Base-by-base conservation (phyloP, 2,797 vertebrate genomes). In the Epinephelus coioides region DNA sequence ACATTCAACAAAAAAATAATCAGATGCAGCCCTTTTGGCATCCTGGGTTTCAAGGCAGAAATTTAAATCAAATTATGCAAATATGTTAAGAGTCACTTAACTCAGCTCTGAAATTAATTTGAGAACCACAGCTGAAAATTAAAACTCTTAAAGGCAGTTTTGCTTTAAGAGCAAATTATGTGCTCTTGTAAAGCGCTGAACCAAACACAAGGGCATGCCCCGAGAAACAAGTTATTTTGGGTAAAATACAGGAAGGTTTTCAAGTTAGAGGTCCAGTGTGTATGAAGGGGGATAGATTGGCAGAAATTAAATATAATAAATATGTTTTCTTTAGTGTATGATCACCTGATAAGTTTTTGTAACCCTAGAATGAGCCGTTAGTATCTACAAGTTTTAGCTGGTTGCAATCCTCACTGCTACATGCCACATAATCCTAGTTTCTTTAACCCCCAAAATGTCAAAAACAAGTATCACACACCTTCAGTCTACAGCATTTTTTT, bases 1-100 rank as follows among this genome's bases (percentile, higher is more conserved):
- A 19, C 23, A 12, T 21, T 53, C 30, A 50, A 51, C 27, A 51
- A 11, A 44, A 44, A 60, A n/a, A 30, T 53, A 38, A 50, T 38
- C 14, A 67, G n/a, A 23, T 8, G 12, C 6, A 38, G 53, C 6
- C 40, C 2, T 21, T 46, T 38, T 23, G 21, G 30, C 47, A 12
- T 25, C 17, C 21, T 17, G 17, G 25, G 9, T 44, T 30, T 43
- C 5, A 23, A 56, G n/a, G 25, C 60, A 64, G 53, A 56, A 27
- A 70, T 68, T 38, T 27, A 71, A 75, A 23, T 59, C 18, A 4
- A 61, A 66, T 55, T 49, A 23, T 67, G 21, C 21, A 50, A 49
- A 54, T 54, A 12, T 57, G 51, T 57, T 54, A 21, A 40, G 7
- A 10, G 47, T 21, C 43, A 55, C 51, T 56, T 17, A 17, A 18